Evolutionary conservation across 2,888 invertebrate species (phyloP), one percentile per base, ranked within the genome.

Genomic region (Ethmia dodecea): DNA sequence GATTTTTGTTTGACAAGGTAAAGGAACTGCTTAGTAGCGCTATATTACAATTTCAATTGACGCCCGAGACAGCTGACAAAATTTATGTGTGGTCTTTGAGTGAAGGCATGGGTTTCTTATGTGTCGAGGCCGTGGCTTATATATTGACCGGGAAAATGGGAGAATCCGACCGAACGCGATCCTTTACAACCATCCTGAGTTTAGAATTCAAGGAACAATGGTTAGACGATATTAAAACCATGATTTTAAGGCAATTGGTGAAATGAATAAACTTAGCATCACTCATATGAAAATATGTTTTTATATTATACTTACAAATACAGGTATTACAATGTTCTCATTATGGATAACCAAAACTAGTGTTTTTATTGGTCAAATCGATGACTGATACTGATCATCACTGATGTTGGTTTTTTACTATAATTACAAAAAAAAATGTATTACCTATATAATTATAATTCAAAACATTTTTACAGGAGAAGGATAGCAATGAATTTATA

Each of bases 61-160:
- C 69, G 6, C 69, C 86, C 0, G 63, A 75, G 18, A 88, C 86
- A 3, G 88, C 88, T 1, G 86, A 88, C 47, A 76, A 73, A 42
- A 88, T 90, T 47, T 90, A 90, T 50, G 74, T 83, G 13, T 90
- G 90, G 89, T 89, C 89, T 1, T 50, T 90, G 31, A 84, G 83
- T 49, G 89, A 90, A n/a, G 86, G 88, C 0, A 89, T 89, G 64
- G 88, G 89, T 27, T 83, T 89, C 45, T 63, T 90, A 12, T 83
- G 90, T 47, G 83, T 89, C 2, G 90, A 90, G 63, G 74, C 87
- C 14, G 83, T 89, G 1, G 89, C 89, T 2, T 90, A 84, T 58
- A 76, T 89, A 30, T 54, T 90, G 15, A 88, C 88, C 0, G 88
- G 81, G 1, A 68, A 81, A 35, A 86, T 89, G 73, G 49, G 62